These are phyloP conservation scores for Paragorgia papillata DNA, from an alignment of 92 coral and sea anemone genomes.

Conservation along the genomic window DNA sequence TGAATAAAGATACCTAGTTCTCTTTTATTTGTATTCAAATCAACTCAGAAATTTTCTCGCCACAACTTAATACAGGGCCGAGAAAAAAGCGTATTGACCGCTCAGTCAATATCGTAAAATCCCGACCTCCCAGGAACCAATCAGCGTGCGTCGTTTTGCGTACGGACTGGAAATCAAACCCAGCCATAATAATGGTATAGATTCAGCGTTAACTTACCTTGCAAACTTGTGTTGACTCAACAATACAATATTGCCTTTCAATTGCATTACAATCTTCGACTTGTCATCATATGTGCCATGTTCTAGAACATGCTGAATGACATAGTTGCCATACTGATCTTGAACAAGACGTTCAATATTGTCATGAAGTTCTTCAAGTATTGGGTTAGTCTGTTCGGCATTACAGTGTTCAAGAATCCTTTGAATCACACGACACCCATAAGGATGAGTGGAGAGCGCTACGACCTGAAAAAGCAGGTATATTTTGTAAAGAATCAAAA, in stretches of 20 bases:
- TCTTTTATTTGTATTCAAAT: too few species aligned
- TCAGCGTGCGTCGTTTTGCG: too few species aligned
- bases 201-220: slow-evolving; percentile 80
- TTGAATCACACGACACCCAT: slow-evolving; percentile 98
- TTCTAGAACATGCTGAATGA: slow-evolving; percentile 94
- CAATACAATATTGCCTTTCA: slow-evolving; percentile 77
- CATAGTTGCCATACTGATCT: slow-evolving; percentile 99
- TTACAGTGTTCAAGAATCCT: slow-evolving; percentile 95
- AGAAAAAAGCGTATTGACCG: too few species aligned
- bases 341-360: slow-evolving; percentile 94
- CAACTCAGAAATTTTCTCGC: too few species aligned
- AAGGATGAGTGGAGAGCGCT: slow-evolving; percentile 95
- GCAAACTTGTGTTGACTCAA: slow-evolving; percentile 99
- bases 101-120: too few species aligned
- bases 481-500: too few species aligned
- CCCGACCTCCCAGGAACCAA: too few species aligned
- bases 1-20: too few species aligned
- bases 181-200: too few species aligned
- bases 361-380: slow-evolving; percentile 85
- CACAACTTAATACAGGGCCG: too few species aligned
- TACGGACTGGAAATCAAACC: too few species aligned
- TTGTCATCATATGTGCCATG: slow-evolving; percentile 96
- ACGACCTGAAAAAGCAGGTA: slow-evolving; percentile 59
- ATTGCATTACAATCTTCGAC: slow-evolving; percentile 88
- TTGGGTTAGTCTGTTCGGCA: slow-evolving; percentile 84